These are phyloP conservation scores for Eulemur macaco DNA, from an alignment of 2,113 vertebrate genomes.

Conservation along the genomic window DNA sequence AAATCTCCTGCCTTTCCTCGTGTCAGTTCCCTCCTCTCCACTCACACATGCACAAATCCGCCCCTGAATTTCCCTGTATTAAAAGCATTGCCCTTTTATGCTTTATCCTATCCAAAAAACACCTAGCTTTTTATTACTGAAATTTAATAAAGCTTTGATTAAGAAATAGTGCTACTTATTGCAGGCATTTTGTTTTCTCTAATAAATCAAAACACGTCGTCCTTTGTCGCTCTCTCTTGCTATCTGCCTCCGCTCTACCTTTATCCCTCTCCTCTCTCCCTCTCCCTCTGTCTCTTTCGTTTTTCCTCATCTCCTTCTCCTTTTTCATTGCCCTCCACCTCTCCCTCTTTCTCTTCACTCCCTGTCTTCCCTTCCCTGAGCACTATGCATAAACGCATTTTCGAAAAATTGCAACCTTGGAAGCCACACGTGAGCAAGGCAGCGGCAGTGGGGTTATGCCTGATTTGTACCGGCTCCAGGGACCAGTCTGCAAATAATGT, in stretches of 20 bases:
- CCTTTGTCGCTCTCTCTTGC: background rate
- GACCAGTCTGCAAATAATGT: constrained; percentile 53
- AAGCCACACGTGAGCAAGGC: constrained; percentile 24
- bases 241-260: background rate
- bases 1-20: background rate
- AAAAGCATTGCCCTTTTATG: constrained; percentile 1
- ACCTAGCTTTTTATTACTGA: constrained; percentile 75
- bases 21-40: fast-evolving
- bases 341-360: background rate
- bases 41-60: background rate
- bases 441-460: background rate
- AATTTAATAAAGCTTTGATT: constrained; percentile 78
- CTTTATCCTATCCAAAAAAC: constrained; percentile 55
- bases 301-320: background rate
- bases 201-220: constrained; percentile 60
- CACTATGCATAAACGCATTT: constrained; percentile 57
- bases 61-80: background rate
- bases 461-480: background rate
- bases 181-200: constrained; percentile 52
- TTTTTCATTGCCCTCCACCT: background rate
- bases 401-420: constrained; percentile 35
- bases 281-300: background rate
- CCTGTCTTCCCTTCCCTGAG: background rate
- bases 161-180: constrained; percentile 67
- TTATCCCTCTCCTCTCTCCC: fast-evolving